Evolutionary conservation across 2,113 vertebrate genomes (phyloP), one percentile per base, ranked within the genome.

Genomic region (Actinemys pallida): DNA sequence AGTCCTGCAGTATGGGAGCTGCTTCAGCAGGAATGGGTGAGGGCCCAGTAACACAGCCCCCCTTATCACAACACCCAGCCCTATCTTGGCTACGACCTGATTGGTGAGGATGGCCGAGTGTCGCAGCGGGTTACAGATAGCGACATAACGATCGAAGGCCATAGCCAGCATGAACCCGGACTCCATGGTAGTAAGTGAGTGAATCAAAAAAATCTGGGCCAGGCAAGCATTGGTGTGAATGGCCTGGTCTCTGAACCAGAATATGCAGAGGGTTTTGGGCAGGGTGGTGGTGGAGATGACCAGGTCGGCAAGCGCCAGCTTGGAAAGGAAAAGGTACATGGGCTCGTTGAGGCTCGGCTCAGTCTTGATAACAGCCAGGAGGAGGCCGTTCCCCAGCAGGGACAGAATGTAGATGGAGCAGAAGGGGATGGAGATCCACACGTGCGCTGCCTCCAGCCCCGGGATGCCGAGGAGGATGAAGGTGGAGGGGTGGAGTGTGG

Each of bases 381-480:
- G 95, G 22, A 83, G 84, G 49, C 93, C 69, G n/a, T 98, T 97
- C 5, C 96, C 97, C 1, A 97, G 53, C 35, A 97, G 3, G 0
- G 93, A 96, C 65, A 96, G 7, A 3, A 91, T 65, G 29, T 96
- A 98, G 90, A 96, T 86, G 78, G 94, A 93, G 24, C 86, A 95
- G 90, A 98, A 96, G 10, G 96, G 97, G 52, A 96, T 86, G 5
- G 96, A 95, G 31, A 98, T 86, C 97, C 97, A 98, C 42, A 52
- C 86, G 47, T 97, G 97, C 5, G 84, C 89, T 22, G 92, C 85
- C 57, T 97, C 97, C 84, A 97, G 87, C 5, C 95, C 97, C 39
- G 95, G 95, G 45, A 98, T 94, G 24, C 95, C 95, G 81, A 93
- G 90, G 3, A 97, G 97, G 80, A 95, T 90, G 88, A 97, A 95